Evolutionary conservation across 2,797 vertebrate species (phyloP).

Genomic region (Protonibea diacanthus): DNA sequence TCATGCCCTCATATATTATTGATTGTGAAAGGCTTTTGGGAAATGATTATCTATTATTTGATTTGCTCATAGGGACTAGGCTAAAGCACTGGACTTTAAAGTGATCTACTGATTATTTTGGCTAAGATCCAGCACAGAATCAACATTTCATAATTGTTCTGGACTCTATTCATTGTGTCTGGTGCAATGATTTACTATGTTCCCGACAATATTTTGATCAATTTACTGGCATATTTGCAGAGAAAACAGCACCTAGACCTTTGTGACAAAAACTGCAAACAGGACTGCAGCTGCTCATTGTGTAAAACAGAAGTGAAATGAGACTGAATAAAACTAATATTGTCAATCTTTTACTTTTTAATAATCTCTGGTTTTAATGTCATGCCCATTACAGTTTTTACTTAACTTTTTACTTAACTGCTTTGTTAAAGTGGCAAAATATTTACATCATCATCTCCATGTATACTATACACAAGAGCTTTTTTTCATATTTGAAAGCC

Average conservation of each 20-base stretch:
- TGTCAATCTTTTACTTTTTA: no score
- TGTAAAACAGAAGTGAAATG: background rate
- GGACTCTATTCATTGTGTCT: background rate
- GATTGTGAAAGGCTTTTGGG: background rate
- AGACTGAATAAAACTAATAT: background rate
- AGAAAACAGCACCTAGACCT: background rate
- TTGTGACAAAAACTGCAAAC: background rate
- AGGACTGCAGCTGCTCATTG: background rate
- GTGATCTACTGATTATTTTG: slow-evolving; percentile 33
- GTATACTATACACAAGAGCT: background rate
- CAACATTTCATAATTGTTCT: slow-evolving; percentile 16
- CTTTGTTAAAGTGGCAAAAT: no score
- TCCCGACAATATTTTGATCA: background rate
- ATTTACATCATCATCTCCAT: background rate
- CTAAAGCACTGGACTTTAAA: background rate
- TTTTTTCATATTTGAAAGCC: background rate
- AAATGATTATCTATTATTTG: background rate
- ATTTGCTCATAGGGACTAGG: background rate
- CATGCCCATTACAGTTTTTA: no score
- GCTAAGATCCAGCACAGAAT: slow-evolving; percentile 13
- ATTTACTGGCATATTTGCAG: background rate
- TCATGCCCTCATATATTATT: background rate
- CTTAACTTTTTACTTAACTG: no score
- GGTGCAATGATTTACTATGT: background rate
- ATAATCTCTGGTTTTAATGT: no score